Evolutionary conservation across 2,797 vertebrate species (phyloP), one percentile per base, ranked within the genome.

Genomic region (Clarias platycephalus): DNA sequence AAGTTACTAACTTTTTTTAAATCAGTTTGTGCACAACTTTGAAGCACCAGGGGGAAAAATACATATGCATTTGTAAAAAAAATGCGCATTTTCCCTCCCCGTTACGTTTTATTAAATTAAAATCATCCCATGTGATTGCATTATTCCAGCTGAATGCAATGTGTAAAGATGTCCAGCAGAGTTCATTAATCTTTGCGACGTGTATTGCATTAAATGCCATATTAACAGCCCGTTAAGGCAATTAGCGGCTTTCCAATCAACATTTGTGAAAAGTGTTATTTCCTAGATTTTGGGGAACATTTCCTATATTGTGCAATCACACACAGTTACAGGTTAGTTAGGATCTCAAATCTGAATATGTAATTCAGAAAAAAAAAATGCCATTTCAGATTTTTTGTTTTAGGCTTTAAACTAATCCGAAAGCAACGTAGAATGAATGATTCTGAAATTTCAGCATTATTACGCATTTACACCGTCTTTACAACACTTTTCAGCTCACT

Each of bases 131-230:
- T 1, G 22, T 63, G 62, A 83, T 64, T 24, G 66, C 40, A 77
- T 71, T 77, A 82, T 34, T 82, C 22, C 12, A 20, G 58, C 34
- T 71, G 22, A 78, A 57, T 77, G 83, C 10, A 58, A 44, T 72
- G 86, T 62, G 82, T 80, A 58, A 81, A 44, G 84, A 62, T 58
- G 81, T 44, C 77, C 83, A 82, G 79, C 34, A 58, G 66, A 74
- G 74, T 83, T 76, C 66, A 83, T 78, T 53, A 62, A 76, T 31
- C 31, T 62, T 16, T 53, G 81, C 88, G 83, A 88, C 89, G 91
- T 91, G 92, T 93, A 92, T 93, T 93, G 92, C 90, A 90, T 87
- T 86, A 62, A 93, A 94, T 92, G 90, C 92, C 90, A 90, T 91
- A 93, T 94, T 92, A 93, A 91, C 88, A 91, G 88, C 82, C 85